A percentile compares a stretch with the other conserved stretches of the same genome.
These are phyloP conservation scores for Pteronotus mesoamericanus DNA, from an alignment of 2,797 vertebrate species.

Conservation along the genomic window DNA sequence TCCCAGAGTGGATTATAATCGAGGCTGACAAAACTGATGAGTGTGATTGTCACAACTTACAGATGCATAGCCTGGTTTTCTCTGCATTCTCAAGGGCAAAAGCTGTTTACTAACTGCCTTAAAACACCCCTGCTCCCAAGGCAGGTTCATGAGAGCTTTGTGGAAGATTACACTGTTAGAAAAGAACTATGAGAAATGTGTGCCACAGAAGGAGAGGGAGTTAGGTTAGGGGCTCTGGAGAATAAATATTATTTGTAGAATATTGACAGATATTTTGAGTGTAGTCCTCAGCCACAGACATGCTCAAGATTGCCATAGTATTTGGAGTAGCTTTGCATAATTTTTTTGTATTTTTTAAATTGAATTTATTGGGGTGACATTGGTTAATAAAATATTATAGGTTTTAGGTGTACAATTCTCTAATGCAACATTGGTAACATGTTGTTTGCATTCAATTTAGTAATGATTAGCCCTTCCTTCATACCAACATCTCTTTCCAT, in stretches of 20 bases:
- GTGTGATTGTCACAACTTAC: background rate
- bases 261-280: background rate
- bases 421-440: background rate
- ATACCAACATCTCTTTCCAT: background rate
- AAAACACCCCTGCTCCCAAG: background rate
- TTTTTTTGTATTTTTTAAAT: background rate
- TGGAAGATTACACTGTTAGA: background rate
- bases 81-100: background rate
- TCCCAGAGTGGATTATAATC: background rate
- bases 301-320: background rate
- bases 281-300: background rate
- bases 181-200: background rate
- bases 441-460: background rate
- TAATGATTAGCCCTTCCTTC: background rate
- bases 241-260: background rate
- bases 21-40: background rate
- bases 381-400: background rate
- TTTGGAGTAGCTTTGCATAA: background rate
- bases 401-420: background rate
- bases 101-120: background rate
- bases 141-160: background rate
- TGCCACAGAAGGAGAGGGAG: background rate
- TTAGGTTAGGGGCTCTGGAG: background rate
- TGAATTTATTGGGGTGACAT: background rate
- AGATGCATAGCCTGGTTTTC: background rate